These are phyloP conservation scores for Tetanocera ferruginea DNA, from an alignment of 2,888 invertebrate species.

Conservation along the genomic window DNA sequence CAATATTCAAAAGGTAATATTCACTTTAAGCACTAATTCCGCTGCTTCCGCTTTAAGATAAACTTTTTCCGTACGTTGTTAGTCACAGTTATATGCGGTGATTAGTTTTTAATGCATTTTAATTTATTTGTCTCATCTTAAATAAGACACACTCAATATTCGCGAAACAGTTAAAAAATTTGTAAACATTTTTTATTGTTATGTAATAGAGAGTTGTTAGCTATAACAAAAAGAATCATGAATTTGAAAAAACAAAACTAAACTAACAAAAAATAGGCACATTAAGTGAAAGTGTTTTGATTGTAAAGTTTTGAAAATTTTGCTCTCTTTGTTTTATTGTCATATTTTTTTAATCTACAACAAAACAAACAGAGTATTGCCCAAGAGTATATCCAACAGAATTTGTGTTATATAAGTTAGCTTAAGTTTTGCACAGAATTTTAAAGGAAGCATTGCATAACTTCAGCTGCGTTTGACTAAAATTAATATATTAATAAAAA, in stretches of 20 bases:
- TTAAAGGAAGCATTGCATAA: background rate
- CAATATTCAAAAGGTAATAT: too few species aligned
- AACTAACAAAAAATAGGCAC: too few species aligned
- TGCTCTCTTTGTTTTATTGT: too few species aligned
- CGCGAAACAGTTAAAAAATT: background rate
- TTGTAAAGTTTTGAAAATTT: too few species aligned
- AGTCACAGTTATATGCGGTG: background rate
- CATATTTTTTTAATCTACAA: background rate
- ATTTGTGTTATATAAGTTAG: background rate
- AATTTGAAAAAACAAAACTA: too few species aligned
- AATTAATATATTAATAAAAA: too few species aligned
- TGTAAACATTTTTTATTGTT: background rate
- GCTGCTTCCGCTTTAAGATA: too few species aligned
- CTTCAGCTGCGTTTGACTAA: too few species aligned
- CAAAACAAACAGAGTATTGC: background rate
- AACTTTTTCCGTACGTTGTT: background rate
- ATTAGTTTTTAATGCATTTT: background rate
- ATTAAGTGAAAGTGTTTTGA: too few species aligned
- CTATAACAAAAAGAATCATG: background rate
- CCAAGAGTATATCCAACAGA: background rate
- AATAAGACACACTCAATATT: background rate
- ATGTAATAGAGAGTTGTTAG: background rate
- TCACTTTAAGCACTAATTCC: too few species aligned
- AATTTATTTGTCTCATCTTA: too few species aligned
- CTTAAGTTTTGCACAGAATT: too few species aligned